Conservation (phyloP, 1,140 invertebrate genomes). For the Cherax quadricarinatus region DNA sequence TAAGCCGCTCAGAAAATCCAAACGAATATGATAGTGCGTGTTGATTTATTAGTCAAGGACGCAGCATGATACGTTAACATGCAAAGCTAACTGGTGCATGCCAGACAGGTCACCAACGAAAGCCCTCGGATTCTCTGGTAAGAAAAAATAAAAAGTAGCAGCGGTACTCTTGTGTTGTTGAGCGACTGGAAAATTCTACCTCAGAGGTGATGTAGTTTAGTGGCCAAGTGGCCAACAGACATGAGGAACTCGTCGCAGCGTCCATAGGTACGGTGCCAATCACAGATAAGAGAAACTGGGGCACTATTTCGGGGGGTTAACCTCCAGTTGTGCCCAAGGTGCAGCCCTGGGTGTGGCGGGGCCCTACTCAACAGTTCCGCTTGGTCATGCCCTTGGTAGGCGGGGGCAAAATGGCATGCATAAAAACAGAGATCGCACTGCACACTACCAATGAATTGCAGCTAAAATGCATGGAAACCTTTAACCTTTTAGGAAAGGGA, state of each 20-base stretch:
- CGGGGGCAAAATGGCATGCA: background rate
- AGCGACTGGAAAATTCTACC: too few species aligned
- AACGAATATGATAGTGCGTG: too few species aligned
- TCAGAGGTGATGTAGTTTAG: too few species aligned
- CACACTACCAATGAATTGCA: constrained; percentile 6
- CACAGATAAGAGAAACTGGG: background rate
- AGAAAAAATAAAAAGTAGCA: too few species aligned
- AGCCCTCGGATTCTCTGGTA: too few species aligned
- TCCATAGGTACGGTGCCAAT: background rate
- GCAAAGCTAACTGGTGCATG: too few species aligned
- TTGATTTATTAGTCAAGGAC: too few species aligned
- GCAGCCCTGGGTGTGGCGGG: background rate
- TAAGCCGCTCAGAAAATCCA: too few species aligned
- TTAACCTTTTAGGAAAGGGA: background rate
- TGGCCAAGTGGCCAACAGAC: background rate
- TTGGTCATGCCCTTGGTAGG: constrained; percentile 3
- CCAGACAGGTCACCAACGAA: too few species aligned
- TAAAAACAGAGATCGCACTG: background rate
- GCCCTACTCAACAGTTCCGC: background rate
- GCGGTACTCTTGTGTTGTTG: too few species aligned
- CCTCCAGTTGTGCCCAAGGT: background rate
- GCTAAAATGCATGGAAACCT: background rate
- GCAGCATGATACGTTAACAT: too few species aligned
- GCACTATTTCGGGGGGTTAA: background rate
- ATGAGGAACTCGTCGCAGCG: background rate